Base-by-base conservation (phyloP, 2,113 vertebrate genomes). In the Origma solitaria region DNA sequence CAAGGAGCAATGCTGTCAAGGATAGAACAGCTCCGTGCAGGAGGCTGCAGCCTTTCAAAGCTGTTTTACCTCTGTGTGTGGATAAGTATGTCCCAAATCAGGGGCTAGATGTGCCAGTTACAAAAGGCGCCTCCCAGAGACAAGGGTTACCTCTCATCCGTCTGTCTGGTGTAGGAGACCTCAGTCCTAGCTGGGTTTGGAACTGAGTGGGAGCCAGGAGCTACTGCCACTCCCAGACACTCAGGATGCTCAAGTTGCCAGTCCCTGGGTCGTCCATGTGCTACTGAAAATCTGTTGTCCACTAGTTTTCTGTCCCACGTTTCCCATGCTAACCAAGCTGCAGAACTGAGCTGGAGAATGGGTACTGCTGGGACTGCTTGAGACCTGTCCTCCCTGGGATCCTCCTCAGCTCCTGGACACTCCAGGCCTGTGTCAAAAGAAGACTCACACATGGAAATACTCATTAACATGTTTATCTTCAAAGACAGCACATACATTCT, bases 301-400 rank as follows among this genome's bases (percentile, higher is more conserved):
- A 13, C 7, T 2, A 4, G 2, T 51, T 66, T 86, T 64, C 78
- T 51, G 51, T 42, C 44, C 38, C 27, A 37, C 0, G 1, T 23
- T 40, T 42, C 22, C 28, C 18, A 4, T 28, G 31, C 22, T 40
- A 58, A 54, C 25, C 50, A 57, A 72, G 25, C 4, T 44, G 28
- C 56, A 81, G 58, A 87, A 42, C 28, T 35, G 65, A 58, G 31
- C 22, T 38, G 61, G 51, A 81, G 60, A 65, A 51, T 2, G 5
- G 38, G 61, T 12, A 61, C 62, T 85, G 24, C 57, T 64, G 44
- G 61, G n/a, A 44, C 44, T 33, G 7, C 19, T n/a, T 33, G 19
- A 28, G 35, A 54, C 18, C 42, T 54, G 3, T 4, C 1, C 23
- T 2, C 1, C 0, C 5, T 0, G 2, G 7, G 51, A 33, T 50